These are phyloP conservation scores for Hemiscyllium ocellatum DNA, from an alignment of 2,113 vertebrate species.

Conservation along the genomic window DNA sequence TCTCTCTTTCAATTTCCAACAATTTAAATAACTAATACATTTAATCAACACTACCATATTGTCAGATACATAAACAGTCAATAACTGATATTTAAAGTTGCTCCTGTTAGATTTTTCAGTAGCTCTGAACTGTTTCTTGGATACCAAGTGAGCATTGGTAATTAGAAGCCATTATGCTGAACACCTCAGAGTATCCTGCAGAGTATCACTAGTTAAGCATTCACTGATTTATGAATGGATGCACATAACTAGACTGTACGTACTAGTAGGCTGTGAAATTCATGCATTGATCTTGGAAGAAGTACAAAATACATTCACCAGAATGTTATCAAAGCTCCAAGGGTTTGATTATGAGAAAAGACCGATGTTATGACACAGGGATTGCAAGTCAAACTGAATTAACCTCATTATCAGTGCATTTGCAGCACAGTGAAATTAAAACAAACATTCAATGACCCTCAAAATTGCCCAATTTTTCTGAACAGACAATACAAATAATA, in stretches of 20 bases:
- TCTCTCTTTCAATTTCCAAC: not conserved
- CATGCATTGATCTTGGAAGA: not conserved
- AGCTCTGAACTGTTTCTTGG: too few relatives aligned
- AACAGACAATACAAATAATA: too few relatives aligned
- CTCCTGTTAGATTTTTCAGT: not conserved
- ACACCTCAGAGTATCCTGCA: not conserved
- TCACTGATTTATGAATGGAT: not conserved
- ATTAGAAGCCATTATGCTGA: not conserved
- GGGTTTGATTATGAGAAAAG: not conserved
- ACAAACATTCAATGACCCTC: too few relatives aligned
- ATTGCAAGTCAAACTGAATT: too few relatives aligned
- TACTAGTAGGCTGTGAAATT: not conserved
- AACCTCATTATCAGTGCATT: too few relatives aligned
- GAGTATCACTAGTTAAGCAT: not conserved
- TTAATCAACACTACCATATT: not conserved
- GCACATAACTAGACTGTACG: not conserved
- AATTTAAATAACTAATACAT: not conserved
- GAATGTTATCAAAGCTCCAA: not conserved
- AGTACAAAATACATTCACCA: not conserved
- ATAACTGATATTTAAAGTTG: not conserved
- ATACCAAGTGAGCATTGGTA: not conserved
- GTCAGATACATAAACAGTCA: not conserved
- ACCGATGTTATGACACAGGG: too few relatives aligned
- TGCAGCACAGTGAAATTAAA: too few relatives aligned
- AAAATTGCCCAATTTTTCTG: too few relatives aligned